Percentiles rank a stretch among this genome's conserved stretches.
Conservation (phyloP, 2,113 vertebrate species). For the Xiphorhynchus elegans region DNA sequence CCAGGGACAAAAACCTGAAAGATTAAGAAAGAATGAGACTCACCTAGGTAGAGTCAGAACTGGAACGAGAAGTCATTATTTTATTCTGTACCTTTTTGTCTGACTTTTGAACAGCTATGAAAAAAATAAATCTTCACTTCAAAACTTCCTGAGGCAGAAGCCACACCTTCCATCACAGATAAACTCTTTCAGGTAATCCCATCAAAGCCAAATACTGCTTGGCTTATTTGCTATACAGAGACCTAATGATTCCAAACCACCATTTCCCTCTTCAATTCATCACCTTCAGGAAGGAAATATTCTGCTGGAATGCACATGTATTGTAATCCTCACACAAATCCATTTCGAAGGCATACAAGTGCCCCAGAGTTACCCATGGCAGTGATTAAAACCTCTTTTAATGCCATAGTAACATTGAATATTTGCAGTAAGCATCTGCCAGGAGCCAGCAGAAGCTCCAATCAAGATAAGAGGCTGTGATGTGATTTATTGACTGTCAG, state of each 20-base stretch:
- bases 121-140: neutral
- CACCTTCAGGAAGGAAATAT: neutral
- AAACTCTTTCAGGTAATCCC: conserved; percentile 5
- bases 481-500: conserved; percentile 25
- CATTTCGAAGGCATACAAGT: neutral
- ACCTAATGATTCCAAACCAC: neutral
- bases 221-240: neutral
- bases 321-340: neutral
- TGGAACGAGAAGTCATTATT: neutral
- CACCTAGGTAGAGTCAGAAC: neutral
- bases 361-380: neutral
- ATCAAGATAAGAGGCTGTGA: neutral
- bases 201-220: neutral
- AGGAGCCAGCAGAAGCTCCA: conserved; percentile 2
- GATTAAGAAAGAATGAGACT: neutral
- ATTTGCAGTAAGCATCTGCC: neutral
- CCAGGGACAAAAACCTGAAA: neutral
- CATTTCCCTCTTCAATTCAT: neutral
- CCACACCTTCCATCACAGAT: neutral
- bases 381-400: neutral
- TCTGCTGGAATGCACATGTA: neutral
- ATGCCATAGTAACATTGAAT: neutral
- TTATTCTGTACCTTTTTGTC: neutral
- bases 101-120: neutral
- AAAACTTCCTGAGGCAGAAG: neutral